A percentile compares a stretch with the other conserved stretches of the same genome.
Conservation (phyloP, 2,888 invertebrate species). For the Latrodectus elegans region DNA sequence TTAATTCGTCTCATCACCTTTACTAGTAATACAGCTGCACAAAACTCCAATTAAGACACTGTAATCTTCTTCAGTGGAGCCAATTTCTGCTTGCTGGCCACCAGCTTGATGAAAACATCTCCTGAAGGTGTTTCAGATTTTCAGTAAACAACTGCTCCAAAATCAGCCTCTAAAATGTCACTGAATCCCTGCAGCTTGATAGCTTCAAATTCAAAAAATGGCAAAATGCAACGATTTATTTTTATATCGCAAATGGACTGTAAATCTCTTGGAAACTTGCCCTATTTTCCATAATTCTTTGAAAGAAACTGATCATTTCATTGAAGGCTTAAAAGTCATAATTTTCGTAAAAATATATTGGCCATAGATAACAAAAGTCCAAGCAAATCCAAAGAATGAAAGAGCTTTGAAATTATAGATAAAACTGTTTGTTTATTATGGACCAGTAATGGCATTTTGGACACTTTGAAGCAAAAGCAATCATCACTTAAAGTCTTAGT, state of each 20-base stretch:
- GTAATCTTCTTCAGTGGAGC: neutral
- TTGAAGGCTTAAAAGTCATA: too few relatives aligned
- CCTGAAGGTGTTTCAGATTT: neutral
- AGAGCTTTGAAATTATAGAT: too few relatives aligned
- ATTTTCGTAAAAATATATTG: too few relatives aligned
- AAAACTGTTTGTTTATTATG: too few relatives aligned
- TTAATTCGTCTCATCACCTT: too few relatives aligned
- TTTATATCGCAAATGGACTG: neutral
- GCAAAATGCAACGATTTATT: neutral
- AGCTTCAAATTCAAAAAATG: neutral
- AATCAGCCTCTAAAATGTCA: neutral
- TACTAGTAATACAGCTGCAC: too few relatives aligned
- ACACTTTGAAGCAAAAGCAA: slow-evolving; percentile 5
- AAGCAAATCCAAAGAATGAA: too few relatives aligned
- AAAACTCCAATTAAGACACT: too few relatives aligned
- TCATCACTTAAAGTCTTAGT: slow-evolving; percentile 8
- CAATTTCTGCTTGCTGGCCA: slow-evolving; percentile 7
- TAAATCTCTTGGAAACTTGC: neutral
- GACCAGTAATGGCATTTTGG: neutral
- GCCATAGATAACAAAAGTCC: too few relatives aligned
- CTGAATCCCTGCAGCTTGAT: slow-evolving; percentile 9
- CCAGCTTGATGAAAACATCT: neutral
- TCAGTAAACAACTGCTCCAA: slow-evolving; percentile 21
- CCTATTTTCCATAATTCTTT: neutral
- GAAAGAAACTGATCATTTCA: too few relatives aligned